A percentile compares a stretch with the other conserved stretches of the same genome.
Evolutionary conservation across 2,113 vertebrate species (phyloP).

Genomic region (Aspidoscelis tigris): DNA sequence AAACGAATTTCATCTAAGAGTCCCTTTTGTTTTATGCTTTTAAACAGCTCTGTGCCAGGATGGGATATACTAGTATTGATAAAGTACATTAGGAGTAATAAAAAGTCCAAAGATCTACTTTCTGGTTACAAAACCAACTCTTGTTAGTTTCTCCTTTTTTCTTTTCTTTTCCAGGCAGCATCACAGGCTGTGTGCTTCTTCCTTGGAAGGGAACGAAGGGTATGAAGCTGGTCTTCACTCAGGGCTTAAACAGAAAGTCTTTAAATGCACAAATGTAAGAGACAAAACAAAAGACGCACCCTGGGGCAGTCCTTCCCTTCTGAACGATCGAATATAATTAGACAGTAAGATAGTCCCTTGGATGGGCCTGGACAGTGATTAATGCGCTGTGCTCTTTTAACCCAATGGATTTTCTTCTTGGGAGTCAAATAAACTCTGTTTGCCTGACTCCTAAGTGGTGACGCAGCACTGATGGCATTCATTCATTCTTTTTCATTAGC

Average conservation of each 20-base stretch:
- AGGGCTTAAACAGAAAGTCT: conserved; percentile 61
- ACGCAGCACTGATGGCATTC: conserved; percentile 27
- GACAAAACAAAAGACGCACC: conserved; percentile 64
- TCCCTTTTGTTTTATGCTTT: conserved; percentile 59
- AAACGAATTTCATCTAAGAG: conserved; percentile 61
- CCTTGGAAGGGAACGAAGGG: conserved; percentile 21
- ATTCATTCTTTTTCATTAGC: conserved; percentile 32
- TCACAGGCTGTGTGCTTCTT: conserved; percentile 26
- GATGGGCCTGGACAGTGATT: conserved; percentile 65
- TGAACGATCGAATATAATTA: conserved; percentile 72
- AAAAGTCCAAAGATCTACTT: conserved; percentile 68
- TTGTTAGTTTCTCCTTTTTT: conserved; percentile 9
- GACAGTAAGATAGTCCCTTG: conserved; percentile 66
- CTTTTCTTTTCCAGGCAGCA: background rate
- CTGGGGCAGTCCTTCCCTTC: conserved; percentile 54
- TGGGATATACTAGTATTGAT: conserved; percentile 36
- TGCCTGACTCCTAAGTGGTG: conserved; percentile 38
- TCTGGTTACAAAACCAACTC: conserved; percentile 62
- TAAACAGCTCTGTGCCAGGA: conserved; percentile 40
- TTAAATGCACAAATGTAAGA: conserved; percentile 53
- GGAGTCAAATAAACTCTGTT: conserved; percentile 55
- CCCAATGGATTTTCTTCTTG: conserved; percentile 48
- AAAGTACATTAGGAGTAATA: conserved; percentile 53
- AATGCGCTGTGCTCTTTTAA: conserved; percentile 49
- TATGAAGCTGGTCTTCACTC: conserved; percentile 46